These are phyloP conservation scores for Dipodomys ordii DNA, from an alignment of 2,113 vertebrate genomes.

Conservation along the genomic window DNA sequence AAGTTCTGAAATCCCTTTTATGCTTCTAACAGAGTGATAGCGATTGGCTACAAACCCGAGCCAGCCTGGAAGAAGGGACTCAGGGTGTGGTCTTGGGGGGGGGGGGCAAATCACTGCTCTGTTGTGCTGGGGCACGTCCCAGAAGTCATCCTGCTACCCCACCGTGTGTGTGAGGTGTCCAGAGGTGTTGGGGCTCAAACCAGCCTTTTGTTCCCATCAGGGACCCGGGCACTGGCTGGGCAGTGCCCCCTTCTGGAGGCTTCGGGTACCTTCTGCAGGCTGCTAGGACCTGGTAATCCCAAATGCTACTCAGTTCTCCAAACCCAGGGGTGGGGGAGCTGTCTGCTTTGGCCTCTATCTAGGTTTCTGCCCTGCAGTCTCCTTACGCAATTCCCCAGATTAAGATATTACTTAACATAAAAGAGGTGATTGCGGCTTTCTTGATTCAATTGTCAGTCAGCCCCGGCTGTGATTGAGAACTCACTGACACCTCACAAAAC, in stretches of 20 bases:
- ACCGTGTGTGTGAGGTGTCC: neutral
- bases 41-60: neutral
- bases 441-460: neutral
- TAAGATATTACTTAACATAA: neutral
- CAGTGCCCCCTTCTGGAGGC: neutral
- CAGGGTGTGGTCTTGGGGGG: neutral
- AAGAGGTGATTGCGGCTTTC: neutral
- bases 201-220: neutral
- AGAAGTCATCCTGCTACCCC: no score
- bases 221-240: neutral
- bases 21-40: neutral
- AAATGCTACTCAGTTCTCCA: neutral
- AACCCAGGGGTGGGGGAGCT: rapidly evolving
- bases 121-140: neutral
- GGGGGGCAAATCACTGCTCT: neutral
- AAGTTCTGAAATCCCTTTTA: neutral
- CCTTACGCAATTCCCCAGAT: neutral
- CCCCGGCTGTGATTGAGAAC: no score
- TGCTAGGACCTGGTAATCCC: neutral
- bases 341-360: neutral
- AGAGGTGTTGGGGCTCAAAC: neutral
- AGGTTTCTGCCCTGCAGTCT: neutral
- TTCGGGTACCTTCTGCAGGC: neutral
- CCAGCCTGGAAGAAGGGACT: neutral
- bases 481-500: neutral